Conservation (phyloP, 2,797 vertebrate species). For the Poliocrania exsul region DNA sequence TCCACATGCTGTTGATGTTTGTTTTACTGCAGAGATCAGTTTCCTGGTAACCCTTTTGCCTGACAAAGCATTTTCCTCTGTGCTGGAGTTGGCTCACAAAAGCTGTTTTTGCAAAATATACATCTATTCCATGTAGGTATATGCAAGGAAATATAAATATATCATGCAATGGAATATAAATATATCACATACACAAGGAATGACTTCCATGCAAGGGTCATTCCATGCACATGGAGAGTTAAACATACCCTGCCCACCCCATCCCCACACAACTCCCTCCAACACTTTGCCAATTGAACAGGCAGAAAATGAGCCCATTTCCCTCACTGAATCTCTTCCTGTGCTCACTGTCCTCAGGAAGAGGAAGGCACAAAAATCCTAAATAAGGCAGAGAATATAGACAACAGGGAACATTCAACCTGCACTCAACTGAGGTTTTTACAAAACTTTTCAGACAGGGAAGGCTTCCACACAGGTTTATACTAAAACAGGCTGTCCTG, state of each 20-base stretch:
- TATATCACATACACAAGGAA: rapidly evolving
- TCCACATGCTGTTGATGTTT: background rate
- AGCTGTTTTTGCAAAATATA: background rate
- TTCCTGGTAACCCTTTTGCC: background rate
- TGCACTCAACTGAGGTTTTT: too few relatives aligned
- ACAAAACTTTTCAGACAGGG: background rate
- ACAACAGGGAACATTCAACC: background rate
- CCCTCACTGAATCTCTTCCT: background rate
- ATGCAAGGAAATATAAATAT: background rate
- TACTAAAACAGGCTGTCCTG: background rate
- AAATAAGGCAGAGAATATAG: background rate
- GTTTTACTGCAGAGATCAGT: background rate
- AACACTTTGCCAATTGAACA: background rate
- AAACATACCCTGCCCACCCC: background rate
- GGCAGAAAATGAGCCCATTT: background rate
- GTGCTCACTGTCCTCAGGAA: background rate
- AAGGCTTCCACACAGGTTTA: background rate
- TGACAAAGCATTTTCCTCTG: background rate
- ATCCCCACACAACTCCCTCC: background rate
- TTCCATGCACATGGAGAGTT: background rate
- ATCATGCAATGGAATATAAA: background rate
- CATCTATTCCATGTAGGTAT: background rate
- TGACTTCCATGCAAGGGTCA: background rate
- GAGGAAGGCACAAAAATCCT: background rate
- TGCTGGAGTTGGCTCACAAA: background rate